Percentiles rank a stretch among this genome's conserved stretches.
Evolutionary conservation across 2,797 vertebrate species (phyloP).

Genomic region (Florisuga fusca): DNA sequence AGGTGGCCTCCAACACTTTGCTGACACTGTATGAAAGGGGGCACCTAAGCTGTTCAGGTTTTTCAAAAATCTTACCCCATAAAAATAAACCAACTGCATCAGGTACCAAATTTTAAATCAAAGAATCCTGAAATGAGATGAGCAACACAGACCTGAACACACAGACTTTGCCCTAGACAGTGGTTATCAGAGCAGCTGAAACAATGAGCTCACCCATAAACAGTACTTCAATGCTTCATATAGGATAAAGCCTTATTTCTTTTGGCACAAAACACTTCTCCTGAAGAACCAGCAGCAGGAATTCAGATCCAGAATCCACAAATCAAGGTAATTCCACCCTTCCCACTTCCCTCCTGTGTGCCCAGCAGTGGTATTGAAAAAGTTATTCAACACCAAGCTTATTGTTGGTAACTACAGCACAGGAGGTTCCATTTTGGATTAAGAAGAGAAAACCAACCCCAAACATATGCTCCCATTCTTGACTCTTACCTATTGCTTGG

Average conservation of each 20-base stretch:
- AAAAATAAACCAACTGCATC: background rate
- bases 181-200: background rate
- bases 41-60: background rate
- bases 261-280: background rate
- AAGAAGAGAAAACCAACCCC: background rate
- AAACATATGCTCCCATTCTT: background rate
- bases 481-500: conserved; percentile 93
- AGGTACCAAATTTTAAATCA: background rate
- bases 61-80: background rate
- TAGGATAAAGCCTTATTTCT: background rate
- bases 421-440: background rate
- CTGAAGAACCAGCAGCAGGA: background rate
- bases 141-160: background rate
- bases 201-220: background rate
- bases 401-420: background rate
- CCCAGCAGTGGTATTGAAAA: background rate
- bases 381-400: background rate
- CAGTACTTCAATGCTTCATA: background rate
- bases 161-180: background rate
- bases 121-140: background rate
- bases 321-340: background rate
- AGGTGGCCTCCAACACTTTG: background rate
- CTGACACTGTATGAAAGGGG: background rate
- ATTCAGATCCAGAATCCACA: background rate
- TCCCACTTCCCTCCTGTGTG: background rate